phyloP scores from a whole-genome alignment of 2,113 vertebrate species.

The Epinephelus moara region DNA sequence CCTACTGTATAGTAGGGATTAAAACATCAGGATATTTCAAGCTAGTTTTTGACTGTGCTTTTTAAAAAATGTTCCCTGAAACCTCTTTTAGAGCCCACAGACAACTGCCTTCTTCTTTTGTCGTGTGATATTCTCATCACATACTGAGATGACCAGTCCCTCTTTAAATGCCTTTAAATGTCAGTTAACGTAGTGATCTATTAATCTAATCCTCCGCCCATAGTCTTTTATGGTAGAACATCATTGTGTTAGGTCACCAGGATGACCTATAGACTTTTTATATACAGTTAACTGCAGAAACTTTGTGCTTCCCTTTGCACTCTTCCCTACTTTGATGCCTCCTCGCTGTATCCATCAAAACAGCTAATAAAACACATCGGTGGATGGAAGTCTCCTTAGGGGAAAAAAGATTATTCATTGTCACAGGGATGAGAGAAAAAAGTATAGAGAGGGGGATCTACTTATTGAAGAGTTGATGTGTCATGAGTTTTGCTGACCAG shows the following conservation, averaged over 20 bases:
- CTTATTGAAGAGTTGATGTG: conserved; percentile 15
- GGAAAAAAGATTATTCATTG: conserved; percentile 6
- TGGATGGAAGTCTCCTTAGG: conserved; percentile 25
- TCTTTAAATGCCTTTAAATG: too few species aligned
- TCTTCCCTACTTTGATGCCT: neutral
- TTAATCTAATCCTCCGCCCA: too few species aligned
- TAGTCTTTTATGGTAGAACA: too few species aligned
- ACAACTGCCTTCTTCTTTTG: too few species aligned
- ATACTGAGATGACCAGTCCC: too few species aligned
- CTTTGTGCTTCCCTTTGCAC: neutral
- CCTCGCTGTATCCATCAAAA: conserved; percentile 29
- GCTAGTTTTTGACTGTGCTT: too few species aligned
- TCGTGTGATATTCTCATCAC: too few species aligned
- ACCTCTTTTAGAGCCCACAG: too few species aligned
- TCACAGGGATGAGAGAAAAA: neutral
- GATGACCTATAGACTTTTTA: neutral
- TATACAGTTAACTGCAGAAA: neutral
- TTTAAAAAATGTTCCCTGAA: too few species aligned
- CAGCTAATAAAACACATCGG: conserved; percentile 23
- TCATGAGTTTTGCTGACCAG: conserved; percentile 44
- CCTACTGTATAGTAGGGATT: too few species aligned
- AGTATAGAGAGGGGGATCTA: neutral
- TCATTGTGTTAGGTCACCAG: neutral
- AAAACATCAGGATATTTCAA: too few species aligned
- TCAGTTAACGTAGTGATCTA: too few species aligned